Evolutionary conservation across 2,888 invertebrate genomes (phyloP), one percentile per base, ranked within the genome.

Genomic region (Chaitophorus viminalis): DNA sequence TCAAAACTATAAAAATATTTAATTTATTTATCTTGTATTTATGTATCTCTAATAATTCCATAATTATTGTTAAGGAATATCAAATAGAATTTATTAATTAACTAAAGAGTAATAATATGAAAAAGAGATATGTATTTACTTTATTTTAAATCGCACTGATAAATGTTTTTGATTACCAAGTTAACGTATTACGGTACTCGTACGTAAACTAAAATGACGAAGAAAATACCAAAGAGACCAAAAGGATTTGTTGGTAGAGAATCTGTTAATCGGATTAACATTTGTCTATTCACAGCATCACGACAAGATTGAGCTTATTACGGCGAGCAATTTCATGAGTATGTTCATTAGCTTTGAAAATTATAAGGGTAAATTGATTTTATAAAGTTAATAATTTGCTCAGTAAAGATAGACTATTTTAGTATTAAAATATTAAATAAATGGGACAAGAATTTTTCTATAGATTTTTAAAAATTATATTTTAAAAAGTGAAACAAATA

Each of bases 191-290:
- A 36, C 39, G 6, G 60, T 21, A 21, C 21, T 75, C 39, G 60
- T 83, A 60, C 82, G 82, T 74, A 54, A 82, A n/a, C 82, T 36
- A 25, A 25, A 25, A n/a, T 39, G 14, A 36, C n/a, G n/a, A 79
- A 33, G 54, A 74, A 74, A 54, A 82, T 82, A 31, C 46, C 31
- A 46, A 52, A 70, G 70, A 74, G n/a, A 52, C n/a, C 72, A 33
- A 74, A 74, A 82, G 18, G 33, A 54, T 72, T 72, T 82, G 72
- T 60, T 65, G 46, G 31, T 46, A 25, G 46, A 75, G 65, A 14
- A 84, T 84, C 65, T 25, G 65, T 84, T 76, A 76, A 76, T 84
- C 75, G 65, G 75, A 84, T 84, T 84, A 76, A 65, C 76, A 39
- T 84, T 84, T 84, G 33, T 31, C 76, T 76, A 84, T 76, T 84